phyloP scores from a whole-genome alignment of 1,140 invertebrate species.

The Acromyrmex heyeri region DNA sequence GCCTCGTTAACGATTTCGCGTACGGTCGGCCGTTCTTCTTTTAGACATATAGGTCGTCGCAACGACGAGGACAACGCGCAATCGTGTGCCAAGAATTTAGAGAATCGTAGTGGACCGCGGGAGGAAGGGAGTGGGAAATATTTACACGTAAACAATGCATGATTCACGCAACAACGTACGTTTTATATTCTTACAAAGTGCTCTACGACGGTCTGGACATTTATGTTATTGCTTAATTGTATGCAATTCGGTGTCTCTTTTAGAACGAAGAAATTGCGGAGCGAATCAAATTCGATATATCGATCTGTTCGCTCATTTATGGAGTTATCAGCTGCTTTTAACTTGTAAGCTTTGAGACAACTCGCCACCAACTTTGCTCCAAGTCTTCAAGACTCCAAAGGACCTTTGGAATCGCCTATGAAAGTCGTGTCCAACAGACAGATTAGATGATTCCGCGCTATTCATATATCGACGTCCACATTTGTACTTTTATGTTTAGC shows the following conservation, averaged over 20 bases:
- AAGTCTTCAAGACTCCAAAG: too few relatives aligned
- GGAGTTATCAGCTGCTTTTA: too few relatives aligned
- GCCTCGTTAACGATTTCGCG: conserved; percentile 53
- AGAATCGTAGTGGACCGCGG: too few relatives aligned
- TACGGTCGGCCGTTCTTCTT: conserved; percentile 24
- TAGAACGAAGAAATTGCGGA: background rate
- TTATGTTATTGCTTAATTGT: conserved; percentile 1
- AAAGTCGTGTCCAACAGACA: background rate
- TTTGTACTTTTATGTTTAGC: background rate
- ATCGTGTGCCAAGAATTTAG: conserved; percentile 36
- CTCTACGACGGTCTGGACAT: background rate
- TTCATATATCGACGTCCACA: background rate
- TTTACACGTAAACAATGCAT: background rate
- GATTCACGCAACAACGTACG: background rate
- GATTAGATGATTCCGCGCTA: background rate
- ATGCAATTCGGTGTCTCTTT: background rate
- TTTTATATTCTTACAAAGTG: background rate
- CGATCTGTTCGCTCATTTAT: background rate
- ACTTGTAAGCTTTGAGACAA: background rate
- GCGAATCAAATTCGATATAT: background rate
- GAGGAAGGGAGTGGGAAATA: background rate
- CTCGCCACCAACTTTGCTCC: background rate
- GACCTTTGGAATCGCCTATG: background rate
- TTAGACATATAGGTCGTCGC: conserved; percentile 38
- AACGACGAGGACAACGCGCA: background rate